These are phyloP conservation scores for Cordilura impudica DNA, from an alignment of 2,888 invertebrate species.

Conservation along the genomic window DNA sequence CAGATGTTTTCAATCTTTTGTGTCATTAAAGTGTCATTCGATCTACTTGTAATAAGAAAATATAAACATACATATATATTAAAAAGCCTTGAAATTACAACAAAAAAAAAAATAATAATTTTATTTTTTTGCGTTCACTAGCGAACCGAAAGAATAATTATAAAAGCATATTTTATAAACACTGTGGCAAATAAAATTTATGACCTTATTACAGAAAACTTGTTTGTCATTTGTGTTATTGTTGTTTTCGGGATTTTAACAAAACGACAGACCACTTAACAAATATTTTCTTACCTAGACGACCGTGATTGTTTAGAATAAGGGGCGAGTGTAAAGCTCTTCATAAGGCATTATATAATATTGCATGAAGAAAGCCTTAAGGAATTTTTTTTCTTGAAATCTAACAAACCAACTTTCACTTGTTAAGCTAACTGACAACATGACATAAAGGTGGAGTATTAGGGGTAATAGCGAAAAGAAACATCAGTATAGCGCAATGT, in stretches of 20 bases:
- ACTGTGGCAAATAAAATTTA: constrained; percentile 56
- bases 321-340: constrained; percentile 6
- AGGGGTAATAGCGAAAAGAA: not conserved
- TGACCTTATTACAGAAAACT: constrained; percentile 42
- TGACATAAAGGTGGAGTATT: constrained; percentile 2
- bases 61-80: constrained; percentile 12
- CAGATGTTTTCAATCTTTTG: not conserved
- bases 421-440: constrained; percentile 38
- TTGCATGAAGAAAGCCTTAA: constrained; percentile 31
- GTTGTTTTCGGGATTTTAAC: not conserved
- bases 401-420: constrained; percentile 49
- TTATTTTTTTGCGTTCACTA: not conserved
- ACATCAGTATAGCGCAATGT: constrained; percentile 14
- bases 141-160: constrained; percentile 43
- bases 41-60: not conserved
- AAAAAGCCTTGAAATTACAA: constrained; percentile 30
- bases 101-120: constrained; percentile 21
- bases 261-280: constrained; percentile 51
- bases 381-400: constrained; percentile 11
- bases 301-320: constrained; percentile 27
- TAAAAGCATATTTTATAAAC: constrained; percentile 55
- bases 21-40: not conserved
- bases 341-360: constrained; percentile 5
- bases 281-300: constrained; percentile 58
- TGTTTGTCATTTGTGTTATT: constrained; percentile 10